These are phyloP conservation scores for Corbicula japonica DNA, from an alignment of 2,888 invertebrate species.

Conservation along the genomic window DNA sequence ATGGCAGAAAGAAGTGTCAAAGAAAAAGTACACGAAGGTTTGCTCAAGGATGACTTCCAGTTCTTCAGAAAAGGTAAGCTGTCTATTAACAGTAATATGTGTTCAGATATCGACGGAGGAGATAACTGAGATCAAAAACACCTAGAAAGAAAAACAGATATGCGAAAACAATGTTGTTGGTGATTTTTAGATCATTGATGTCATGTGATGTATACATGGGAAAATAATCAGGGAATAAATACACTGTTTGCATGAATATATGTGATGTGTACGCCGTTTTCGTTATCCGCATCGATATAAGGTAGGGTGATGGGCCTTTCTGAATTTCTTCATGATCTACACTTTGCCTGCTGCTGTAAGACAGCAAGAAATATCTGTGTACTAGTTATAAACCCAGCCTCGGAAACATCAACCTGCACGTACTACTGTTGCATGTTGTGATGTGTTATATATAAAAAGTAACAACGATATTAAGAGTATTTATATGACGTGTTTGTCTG, in stretches of 20 bases:
- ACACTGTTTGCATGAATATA: no score
- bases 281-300: no score
- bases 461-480: neutral
- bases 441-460: neutral
- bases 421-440: no score
- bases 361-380: neutral
- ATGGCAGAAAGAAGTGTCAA: conserved; percentile 1
- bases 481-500: neutral
- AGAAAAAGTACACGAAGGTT: neutral
- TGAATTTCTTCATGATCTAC: no score
- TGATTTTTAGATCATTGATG: neutral
- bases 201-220: neutral
- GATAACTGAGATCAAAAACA: neutral
- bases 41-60: neutral
- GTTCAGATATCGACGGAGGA: neutral
- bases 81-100: neutral
- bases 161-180: neutral
- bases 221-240: no score
- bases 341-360: neutral
- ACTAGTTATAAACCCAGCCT: neutral
- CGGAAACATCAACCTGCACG: no score
- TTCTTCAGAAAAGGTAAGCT: conserved; percentile 5
- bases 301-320: no score
- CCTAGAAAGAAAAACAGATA: neutral
- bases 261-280: no score